phyloP scores from a whole-genome alignment of 2,113 vertebrate species.

The Caranx ignobilis region DNA sequence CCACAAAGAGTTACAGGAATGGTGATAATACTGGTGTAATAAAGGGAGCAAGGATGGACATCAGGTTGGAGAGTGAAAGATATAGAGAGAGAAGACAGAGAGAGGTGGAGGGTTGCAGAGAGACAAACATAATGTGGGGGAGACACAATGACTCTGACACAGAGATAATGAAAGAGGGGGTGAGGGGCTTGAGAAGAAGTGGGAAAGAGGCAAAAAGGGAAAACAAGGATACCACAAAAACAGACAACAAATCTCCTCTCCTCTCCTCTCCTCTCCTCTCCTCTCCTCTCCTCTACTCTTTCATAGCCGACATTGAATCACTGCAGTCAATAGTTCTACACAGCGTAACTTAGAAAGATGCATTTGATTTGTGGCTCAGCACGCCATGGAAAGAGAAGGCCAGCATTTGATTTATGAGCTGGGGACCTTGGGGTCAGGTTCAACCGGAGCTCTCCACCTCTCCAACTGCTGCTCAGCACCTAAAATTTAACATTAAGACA shows the following conservation, averaged over 20 bases:
- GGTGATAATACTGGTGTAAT: slow-evolving; percentile 37
- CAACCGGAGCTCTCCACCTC: slow-evolving; percentile 45
- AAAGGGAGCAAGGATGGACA: slow-evolving; percentile 41
- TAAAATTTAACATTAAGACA: slow-evolving; percentile 65
- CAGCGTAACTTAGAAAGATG: slow-evolving; percentile 76
- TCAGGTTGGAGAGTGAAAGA: slow-evolving; percentile 34
- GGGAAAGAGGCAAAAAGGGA: slow-evolving; percentile 15
- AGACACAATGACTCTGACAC: slow-evolving; percentile 64
- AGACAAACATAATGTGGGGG: slow-evolving; percentile 63
- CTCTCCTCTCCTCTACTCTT: slow-evolving; percentile 45
- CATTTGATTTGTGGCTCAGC: slow-evolving; percentile 78
- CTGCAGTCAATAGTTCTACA: slow-evolving; percentile 77
- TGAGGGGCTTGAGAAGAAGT: slow-evolving; percentile 23
- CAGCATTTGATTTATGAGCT: slow-evolving; percentile 76
- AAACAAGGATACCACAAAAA: slow-evolving; percentile 53
- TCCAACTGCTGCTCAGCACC: slow-evolving; percentile 47
- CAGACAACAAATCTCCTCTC: slow-evolving; percentile 20
- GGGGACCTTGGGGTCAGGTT: slow-evolving; percentile 75
- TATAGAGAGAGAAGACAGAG: slow-evolving; percentile 23
- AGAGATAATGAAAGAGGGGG: slow-evolving; percentile 66
- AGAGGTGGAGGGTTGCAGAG: slow-evolving; percentile 42
- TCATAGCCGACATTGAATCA: slow-evolving; percentile 73
- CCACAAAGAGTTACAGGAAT: slow-evolving; percentile 17
- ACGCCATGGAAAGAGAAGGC: slow-evolving; percentile 56
- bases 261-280: slow-evolving; percentile 23